Percentiles rank a stretch among this genome's conserved stretches.
Conservation (phyloP, 2,888 invertebrate species). For the Saturnia japonica region DNA sequence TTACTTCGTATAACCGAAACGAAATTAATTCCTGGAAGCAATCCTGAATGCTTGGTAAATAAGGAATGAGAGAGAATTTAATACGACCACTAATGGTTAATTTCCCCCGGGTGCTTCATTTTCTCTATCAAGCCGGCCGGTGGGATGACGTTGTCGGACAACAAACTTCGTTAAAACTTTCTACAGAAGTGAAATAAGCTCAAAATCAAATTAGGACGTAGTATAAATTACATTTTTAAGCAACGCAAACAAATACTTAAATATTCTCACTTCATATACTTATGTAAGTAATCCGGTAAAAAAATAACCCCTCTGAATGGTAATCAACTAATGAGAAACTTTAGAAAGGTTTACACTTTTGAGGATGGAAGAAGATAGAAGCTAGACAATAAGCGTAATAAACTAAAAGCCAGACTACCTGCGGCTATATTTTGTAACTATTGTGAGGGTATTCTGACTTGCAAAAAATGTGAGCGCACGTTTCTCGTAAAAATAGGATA, state of each 20-base stretch:
- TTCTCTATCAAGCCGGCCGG: conserved; percentile 46
- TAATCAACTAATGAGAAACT: too few relatives aligned
- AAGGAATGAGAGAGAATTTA: conserved; percentile 65
- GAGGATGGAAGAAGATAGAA: too few relatives aligned
- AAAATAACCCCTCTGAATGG: too few relatives aligned
- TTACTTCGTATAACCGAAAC: conserved; percentile 15
- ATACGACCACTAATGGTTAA: conserved; percentile 69
- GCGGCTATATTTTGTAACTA: too few relatives aligned
- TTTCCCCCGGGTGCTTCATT: conserved; percentile 71
- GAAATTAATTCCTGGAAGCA: conserved; percentile 36
- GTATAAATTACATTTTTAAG: conserved; percentile 25
- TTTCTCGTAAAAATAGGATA: too few relatives aligned
- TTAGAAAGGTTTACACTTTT: too few relatives aligned
- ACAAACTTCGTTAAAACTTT: conserved; percentile 53
- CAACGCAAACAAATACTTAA: not conserved
- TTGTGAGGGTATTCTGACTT: too few relatives aligned
- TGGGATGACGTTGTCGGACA: conserved; percentile 36
- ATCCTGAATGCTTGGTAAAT: conserved; percentile 47
- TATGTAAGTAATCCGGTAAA: not conserved
- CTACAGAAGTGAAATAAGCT: conserved; percentile 40
- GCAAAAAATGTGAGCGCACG: too few relatives aligned
- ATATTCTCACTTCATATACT: not conserved
- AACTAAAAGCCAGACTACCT: too few relatives aligned
- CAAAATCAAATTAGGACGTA: conserved; percentile 38
- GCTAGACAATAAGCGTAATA: too few relatives aligned